A percentile compares a stretch with the other conserved stretches of the same genome.
Evolutionary conservation across 1,140 invertebrate genomes (phyloP).

Genomic region (Calephelis nemesis): DNA sequence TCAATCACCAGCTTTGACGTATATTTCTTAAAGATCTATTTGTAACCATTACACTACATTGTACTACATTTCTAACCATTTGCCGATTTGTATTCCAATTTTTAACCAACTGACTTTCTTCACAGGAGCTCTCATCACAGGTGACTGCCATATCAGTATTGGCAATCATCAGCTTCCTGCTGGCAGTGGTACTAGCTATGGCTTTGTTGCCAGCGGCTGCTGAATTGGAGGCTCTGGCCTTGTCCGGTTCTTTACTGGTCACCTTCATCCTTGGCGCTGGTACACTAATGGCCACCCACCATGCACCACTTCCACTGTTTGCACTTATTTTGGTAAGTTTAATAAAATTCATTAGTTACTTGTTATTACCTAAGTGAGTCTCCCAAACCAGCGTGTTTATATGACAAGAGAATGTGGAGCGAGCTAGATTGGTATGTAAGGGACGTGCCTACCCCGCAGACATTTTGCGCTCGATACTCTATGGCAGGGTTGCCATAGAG

Average conservation of each 20-base stretch:
- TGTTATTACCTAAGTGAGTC: background rate
- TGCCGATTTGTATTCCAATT: no score
- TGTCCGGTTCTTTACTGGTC: slow-evolving; percentile 77
- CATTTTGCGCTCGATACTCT: no score
- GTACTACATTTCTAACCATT: no score
- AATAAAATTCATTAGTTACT: no score
- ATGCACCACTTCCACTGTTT: slow-evolving; percentile 83
- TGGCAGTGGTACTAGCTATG: slow-evolving; percentile 71
- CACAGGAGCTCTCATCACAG: slow-evolving; percentile 76
- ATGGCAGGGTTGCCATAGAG: no score
- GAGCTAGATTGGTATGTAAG: no score
- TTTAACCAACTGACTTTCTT: slow-evolving; percentile 30
- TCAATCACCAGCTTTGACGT: no score
- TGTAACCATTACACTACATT: no score
- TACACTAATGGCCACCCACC: slow-evolving; percentile 76
- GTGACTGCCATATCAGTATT: slow-evolving; percentile 68
- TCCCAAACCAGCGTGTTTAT: no score
- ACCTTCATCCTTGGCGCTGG: slow-evolving; percentile 71
- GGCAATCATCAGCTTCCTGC: slow-evolving; percentile 72
- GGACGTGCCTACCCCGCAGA: no score
- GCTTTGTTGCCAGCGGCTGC: slow-evolving; percentile 77
- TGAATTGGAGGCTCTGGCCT: slow-evolving; percentile 77
- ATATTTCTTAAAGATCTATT: no score
- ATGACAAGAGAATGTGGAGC: no score
- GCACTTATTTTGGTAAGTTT: slow-evolving; percentile 81